phyloP scores from a whole-genome alignment of 2,797 vertebrate species.

The Urophycis tenuis region DNA sequence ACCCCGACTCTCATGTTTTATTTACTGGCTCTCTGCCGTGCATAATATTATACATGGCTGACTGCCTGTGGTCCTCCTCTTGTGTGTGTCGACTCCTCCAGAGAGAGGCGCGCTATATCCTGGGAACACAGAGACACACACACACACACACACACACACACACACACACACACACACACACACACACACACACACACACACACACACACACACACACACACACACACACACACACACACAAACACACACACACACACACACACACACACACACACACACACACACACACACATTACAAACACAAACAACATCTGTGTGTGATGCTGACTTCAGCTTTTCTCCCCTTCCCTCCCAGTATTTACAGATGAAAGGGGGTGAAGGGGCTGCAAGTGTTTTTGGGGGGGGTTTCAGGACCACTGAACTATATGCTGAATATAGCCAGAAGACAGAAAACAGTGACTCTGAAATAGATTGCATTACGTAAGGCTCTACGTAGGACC shows the following conservation, averaged over 20 bases:
- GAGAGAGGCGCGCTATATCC: constrained; percentile 25
- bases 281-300: not conserved
- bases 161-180: not conserved
- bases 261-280: constrained; percentile 17
- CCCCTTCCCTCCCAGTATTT: no score
- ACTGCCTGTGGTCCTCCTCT: constrained; percentile 27
- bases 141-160: constrained; percentile 21
- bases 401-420: no score
- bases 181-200: not conserved
- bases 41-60: constrained; percentile 18
- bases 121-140: constrained; percentile 16
- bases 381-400: no score
- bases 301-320: no score
- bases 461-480: no score
- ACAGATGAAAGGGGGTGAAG: no score
- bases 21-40: constrained; percentile 33
- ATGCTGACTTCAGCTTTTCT: no score
- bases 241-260: constrained; percentile 23
- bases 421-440: no score
- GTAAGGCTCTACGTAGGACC: no score
- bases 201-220: no score
- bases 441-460: no score
- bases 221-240: no score
- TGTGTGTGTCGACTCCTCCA: constrained; percentile 2
- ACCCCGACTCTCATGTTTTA: constrained; percentile 38